phyloP scores from a whole-genome alignment of 53 echinoderm and acorn worm species.

The Temnopleurus reevesii region DNA sequence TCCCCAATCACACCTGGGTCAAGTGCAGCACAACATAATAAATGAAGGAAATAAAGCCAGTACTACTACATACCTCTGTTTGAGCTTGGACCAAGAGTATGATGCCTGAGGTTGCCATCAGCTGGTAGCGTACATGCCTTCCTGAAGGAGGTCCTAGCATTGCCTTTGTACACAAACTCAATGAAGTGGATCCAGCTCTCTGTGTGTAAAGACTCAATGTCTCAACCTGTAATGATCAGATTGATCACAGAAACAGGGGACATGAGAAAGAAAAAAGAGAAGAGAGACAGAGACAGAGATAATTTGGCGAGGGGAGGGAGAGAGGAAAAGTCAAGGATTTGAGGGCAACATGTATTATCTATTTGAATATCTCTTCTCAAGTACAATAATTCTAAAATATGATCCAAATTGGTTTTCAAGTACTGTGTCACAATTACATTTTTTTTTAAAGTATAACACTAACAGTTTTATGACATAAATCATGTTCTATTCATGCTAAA shows the following conservation, averaged over 20 bases:
- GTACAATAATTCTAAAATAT: too few species aligned
- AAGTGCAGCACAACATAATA: too few species aligned
- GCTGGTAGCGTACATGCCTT: conserved; percentile 41
- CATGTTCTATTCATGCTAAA: too few species aligned
- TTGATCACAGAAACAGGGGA: not conserved
- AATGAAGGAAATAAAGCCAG: not conserved
- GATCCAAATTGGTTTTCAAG: too few species aligned
- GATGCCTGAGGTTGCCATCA: conserved; percentile 79
- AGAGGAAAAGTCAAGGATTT: not conserved
- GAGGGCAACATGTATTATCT: too few species aligned
- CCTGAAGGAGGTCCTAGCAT: conserved; percentile 54
- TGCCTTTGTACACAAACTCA: conserved; percentile 87
- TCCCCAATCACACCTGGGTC: too few species aligned
- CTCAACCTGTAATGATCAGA: conserved; percentile 66
- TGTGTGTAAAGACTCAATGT: conserved; percentile 86
- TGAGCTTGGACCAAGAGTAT: conserved; percentile 48
- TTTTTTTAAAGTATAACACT: too few species aligned
- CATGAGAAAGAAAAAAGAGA: not conserved
- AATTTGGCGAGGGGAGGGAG: not conserved
- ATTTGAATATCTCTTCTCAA: too few species aligned
- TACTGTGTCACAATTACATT: too few species aligned
- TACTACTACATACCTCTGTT: not conserved
- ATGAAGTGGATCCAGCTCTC: not conserved
- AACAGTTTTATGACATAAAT: too few species aligned
- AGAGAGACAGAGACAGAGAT: not conserved